Evolutionary conservation across 2,888 invertebrate genomes (phyloP), one percentile per base, ranked within the genome.

Genomic region (Heliconius charithonia): DNA sequence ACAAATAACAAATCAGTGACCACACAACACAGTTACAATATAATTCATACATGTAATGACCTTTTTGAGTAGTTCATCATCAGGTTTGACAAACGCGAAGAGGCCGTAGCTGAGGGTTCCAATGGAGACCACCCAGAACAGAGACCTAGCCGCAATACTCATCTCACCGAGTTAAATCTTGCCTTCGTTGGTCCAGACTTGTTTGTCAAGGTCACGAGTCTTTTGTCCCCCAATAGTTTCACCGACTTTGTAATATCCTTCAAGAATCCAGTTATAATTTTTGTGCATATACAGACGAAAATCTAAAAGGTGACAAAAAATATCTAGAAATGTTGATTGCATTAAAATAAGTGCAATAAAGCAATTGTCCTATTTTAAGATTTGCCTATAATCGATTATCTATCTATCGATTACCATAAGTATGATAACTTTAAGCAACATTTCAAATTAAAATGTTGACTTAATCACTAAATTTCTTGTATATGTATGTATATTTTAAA

Each of bases 181-280:
- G 85, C 95, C 93, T 86, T 95, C 95, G 88, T 90, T 90, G 85
- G 87, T 89, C 97, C 96, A 96, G 87, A 95, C 90, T 82, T 91
- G 91, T 77, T 95, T 87, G 90, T 97, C 96, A 74, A 92, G 83
- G 82, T 96, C 91, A 82, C 97, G 91, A 41, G 91, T 94, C 80
- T 90, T 93, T 78, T 89, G 89, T 63, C 95, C 92, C 76, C 96
- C 95, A 16, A 97, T 83, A 66, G 91, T 88, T 91, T 97, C 97
- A 77, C 97, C 97, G 45, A 97, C 85, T 84, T 91, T 91, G 89
- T 98, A 98, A 89, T 96, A 98, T 73, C 95, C 93, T 83, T 97
- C 96, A 81, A 98, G 91, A 56, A 96, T 87, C 86, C 91, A 95
- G 75, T 97, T 97, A 88, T 93, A 96, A 82, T 97, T 96, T 78